Conservation (phyloP, 2,888 invertebrate species). For the Pollenia griseotomentosa region DNA sequence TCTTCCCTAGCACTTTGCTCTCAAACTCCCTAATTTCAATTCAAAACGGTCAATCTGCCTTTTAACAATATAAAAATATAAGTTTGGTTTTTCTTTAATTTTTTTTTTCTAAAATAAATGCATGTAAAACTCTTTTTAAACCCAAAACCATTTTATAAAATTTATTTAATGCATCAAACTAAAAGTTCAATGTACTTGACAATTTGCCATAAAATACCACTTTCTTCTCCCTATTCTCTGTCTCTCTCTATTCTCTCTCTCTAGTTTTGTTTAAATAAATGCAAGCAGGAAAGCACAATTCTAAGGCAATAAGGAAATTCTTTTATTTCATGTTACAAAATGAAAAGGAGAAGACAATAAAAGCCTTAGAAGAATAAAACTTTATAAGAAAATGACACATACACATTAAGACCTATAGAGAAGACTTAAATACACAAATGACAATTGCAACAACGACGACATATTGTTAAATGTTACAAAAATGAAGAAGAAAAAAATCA, state of each 20-base stretch:
- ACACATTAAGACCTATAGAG: constrained; percentile 5
- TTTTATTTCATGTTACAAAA: constrained; percentile 8
- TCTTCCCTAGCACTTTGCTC: background rate
- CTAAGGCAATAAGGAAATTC: background rate
- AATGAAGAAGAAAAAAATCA: constrained; percentile 16
- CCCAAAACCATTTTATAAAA: constrained; percentile 59
- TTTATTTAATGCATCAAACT: constrained; percentile 63
- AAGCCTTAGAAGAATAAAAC: constrained; percentile 51
- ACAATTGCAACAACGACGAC: constrained; percentile 69
- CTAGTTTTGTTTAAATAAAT: background rate
- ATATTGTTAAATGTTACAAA: constrained; percentile 64
- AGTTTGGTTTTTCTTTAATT: background rate
- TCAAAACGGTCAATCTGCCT: constrained; percentile 13
- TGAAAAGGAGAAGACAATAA: constrained; percentile 61
- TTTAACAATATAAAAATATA: constrained; percentile 40
- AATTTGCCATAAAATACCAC: constrained; percentile 20
- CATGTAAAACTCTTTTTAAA: constrained; percentile 36
- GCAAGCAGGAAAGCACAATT: background rate
- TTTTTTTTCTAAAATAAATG: constrained; percentile 4
- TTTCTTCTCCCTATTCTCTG: no score
- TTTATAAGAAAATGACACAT: constrained; percentile 10
- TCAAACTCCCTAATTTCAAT: constrained; percentile 45
- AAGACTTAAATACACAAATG: constrained; percentile 56
- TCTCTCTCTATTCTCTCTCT: background rate
- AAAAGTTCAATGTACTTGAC: constrained; percentile 65